phyloP scores from a whole-genome alignment of 2,113 vertebrate genomes.

The Machaerirhynchus nigripectus region DNA sequence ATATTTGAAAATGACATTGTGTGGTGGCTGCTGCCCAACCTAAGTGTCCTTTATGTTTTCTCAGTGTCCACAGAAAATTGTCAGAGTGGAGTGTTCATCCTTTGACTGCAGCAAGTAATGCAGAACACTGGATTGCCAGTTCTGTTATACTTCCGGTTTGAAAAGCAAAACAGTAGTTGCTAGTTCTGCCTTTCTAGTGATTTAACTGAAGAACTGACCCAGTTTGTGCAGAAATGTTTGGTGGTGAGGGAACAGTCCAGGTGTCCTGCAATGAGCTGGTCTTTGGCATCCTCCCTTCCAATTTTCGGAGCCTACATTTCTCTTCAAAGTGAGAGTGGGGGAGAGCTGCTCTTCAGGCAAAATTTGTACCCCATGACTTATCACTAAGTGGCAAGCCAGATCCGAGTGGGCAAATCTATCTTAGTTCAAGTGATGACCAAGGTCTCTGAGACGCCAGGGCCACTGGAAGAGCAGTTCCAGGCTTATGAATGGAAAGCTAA shows the following conservation, averaged over 20 bases:
- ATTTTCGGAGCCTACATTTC: neutral
- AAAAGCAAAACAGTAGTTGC: neutral
- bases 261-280: neutral
- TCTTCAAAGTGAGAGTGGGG: rapidly evolving
- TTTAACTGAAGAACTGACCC: neutral
- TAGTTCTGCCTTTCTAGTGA: neutral
- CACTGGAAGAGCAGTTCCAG: neutral
- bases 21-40: neutral
- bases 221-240: neutral
- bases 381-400: neutral
- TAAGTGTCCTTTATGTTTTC: neutral
- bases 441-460: neutral
- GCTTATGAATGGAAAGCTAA: neutral
- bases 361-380: neutral
- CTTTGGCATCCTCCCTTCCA: neutral
- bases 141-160: neutral
- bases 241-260: neutral
- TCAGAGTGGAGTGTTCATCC: neutral
- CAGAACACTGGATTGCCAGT: neutral
- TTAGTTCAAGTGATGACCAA: neutral
- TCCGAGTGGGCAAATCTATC: neutral
- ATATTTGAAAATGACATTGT: neutral
- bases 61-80: neutral
- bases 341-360: neutral
- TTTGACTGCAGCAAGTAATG: neutral